These are phyloP conservation scores for Pygmarrhopalites habei DNA, from an alignment of 1,140 invertebrate species.

Conservation along the genomic window DNA sequence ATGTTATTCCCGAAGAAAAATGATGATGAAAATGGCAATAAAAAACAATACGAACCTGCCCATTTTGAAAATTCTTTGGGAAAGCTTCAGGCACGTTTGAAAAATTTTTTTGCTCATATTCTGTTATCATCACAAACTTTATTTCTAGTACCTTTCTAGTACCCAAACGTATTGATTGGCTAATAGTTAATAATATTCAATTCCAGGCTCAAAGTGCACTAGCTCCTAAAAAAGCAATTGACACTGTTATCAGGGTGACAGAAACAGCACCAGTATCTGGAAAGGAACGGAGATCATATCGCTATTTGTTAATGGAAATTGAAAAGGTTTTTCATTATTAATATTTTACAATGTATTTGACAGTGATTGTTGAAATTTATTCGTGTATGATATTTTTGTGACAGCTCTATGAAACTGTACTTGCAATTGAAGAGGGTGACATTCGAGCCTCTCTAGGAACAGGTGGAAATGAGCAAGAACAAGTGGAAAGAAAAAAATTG, in stretches of 20 bases:
- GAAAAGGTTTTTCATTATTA: too few species aligned
- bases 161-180: too few species aligned
- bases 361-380: not conserved
- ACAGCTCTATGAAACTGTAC: slow-evolving; percentile 27
- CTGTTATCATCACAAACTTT: not conserved
- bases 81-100: slow-evolving; percentile 56
- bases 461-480: slow-evolving; percentile 19
- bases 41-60: slow-evolving; percentile 60
- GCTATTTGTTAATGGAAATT: slow-evolving; percentile 33
- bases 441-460: slow-evolving; percentile 16
- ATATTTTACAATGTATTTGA: too few species aligned
- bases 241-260: slow-evolving; percentile 31
- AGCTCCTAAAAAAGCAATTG: slow-evolving; percentile 34
- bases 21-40: slow-evolving; percentile 43
- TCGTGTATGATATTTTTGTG: not conserved
- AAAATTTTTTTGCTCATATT: slow-evolving; percentile 6
- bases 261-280: slow-evolving; percentile 17
- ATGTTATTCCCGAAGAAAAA: slow-evolving; percentile 41
- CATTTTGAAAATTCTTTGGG: slow-evolving; percentile 90
- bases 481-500: slow-evolving; percentile 6
- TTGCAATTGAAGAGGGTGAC: slow-evolving; percentile 28
- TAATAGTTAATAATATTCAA: too few species aligned
- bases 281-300: slow-evolving; percentile 24
- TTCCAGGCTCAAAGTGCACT: slow-evolving; percentile 36
- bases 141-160: too few species aligned